These are phyloP conservation scores for Griposia aprilina DNA, from an alignment of 2,888 invertebrate species.

Conservation along the genomic window DNA sequence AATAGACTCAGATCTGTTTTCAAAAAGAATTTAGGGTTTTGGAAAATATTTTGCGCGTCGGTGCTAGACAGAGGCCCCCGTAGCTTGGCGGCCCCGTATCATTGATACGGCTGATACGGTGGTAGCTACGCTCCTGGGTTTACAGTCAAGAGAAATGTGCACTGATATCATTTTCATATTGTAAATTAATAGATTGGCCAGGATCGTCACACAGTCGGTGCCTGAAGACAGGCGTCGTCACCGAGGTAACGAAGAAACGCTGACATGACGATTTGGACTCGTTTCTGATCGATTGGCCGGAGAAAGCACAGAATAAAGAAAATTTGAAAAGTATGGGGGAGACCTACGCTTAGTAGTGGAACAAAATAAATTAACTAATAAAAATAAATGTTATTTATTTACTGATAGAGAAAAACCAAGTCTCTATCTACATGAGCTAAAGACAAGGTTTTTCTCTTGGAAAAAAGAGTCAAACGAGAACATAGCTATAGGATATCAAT, in stretches of 20 bases:
- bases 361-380: neutral
- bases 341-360: neutral
- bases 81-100: too few species aligned
- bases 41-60: too few species aligned
- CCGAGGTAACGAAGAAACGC: neutral
- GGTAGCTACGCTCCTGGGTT: too few species aligned
- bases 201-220: neutral
- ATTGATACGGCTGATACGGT: too few species aligned
- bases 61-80: too few species aligned
- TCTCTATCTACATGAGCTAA: neutral
- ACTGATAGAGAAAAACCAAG: neutral
- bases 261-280: neutral
- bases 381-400: neutral
- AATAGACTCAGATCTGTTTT: too few species aligned
- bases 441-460: neutral
- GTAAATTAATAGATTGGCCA: neutral
- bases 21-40: too few species aligned
- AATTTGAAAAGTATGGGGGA: neutral
- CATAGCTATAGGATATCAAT: neutral
- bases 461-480: neutral
- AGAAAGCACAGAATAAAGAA: neutral
- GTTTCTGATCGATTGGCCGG: neutral
- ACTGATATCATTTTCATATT: too few species aligned
- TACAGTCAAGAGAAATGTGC: neutral
- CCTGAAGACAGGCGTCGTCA: neutral